Evolutionary conservation across 2,888 invertebrate genomes (phyloP).

Genomic region (Osedax frankpressi): DNA sequence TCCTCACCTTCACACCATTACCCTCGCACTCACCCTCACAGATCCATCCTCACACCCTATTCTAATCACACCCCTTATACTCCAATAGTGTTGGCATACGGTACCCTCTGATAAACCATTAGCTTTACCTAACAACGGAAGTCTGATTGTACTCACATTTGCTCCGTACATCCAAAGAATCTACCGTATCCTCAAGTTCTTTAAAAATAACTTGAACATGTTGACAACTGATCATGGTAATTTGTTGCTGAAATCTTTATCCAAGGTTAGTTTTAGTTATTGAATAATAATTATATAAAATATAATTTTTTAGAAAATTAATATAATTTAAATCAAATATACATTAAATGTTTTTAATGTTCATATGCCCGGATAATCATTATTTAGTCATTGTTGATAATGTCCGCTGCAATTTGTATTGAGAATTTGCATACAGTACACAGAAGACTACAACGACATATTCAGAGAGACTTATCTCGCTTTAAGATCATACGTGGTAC

Average conservation of each 20-base stretch:
- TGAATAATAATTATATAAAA: too few species aligned
- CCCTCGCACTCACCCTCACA: too few species aligned
- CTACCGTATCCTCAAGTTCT: conserved; percentile 36
- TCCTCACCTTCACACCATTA: too few species aligned
- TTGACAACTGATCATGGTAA: conserved; percentile 18
- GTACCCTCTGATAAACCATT: conserved; percentile 30
- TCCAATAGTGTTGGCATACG: conserved; percentile 40
- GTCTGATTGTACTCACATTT: conserved; percentile 25
- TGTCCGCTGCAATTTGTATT: too few species aligned
- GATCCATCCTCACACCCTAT: too few species aligned
- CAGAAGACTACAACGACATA: background rate
- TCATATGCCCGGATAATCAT: too few species aligned
- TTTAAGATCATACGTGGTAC: background rate
- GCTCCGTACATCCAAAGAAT: conserved; percentile 35
- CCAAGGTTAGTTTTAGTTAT: conserved; percentile 25
- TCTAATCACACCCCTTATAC: too few species aligned
- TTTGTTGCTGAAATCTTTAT: conserved; percentile 17
- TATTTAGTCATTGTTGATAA: too few species aligned
- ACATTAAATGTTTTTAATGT: too few species aligned
- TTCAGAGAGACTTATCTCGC: background rate
- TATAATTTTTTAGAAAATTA: too few species aligned
- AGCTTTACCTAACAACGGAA: conserved; percentile 29
- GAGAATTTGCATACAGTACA: background rate
- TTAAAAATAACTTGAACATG: conserved; percentile 27
- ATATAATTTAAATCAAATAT: too few species aligned